A percentile compares a stretch with the other conserved stretches of the same genome.
Evolutionary conservation across 2,888 invertebrate species (phyloP).

Genomic region (Apamea epomidion): DNA sequence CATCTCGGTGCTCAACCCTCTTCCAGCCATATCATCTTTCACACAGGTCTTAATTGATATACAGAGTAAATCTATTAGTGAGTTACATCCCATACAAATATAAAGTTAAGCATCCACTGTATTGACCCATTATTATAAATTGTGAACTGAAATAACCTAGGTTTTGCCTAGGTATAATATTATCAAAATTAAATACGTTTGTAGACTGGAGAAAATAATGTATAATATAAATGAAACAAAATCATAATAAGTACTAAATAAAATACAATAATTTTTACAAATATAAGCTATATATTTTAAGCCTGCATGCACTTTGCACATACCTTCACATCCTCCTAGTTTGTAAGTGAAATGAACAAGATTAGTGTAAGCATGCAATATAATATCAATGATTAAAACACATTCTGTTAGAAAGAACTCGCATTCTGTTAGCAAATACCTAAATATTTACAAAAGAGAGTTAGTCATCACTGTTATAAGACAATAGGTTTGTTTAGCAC

Average conservation of each 20-base stretch:
- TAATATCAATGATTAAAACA: slow-evolving; percentile 56
- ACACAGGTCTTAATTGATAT: too few species aligned
- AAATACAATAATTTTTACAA: slow-evolving; percentile 31
- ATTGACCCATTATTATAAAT: slow-evolving; percentile 21
- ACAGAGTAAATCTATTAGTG: slow-evolving; percentile 46
- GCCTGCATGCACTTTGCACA: slow-evolving; percentile 61
- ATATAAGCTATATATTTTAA: slow-evolving; percentile 45
- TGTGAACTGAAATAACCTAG: slow-evolving; percentile 3
- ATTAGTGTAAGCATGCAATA: slow-evolving; percentile 73
- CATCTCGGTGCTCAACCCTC: too few species aligned
- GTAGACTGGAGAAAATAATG: too few species aligned
- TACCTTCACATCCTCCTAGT: slow-evolving; percentile 65
- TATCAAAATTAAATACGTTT: slow-evolving; percentile 22
- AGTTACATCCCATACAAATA: slow-evolving; percentile 36
- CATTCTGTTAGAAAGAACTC: slow-evolving; percentile 11
- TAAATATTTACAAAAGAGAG: slow-evolving; percentile 58
- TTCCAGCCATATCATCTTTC: too few species aligned
- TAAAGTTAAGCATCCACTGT: slow-evolving; percentile 37
- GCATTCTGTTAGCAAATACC: slow-evolving; percentile 56
- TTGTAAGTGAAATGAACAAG: slow-evolving; percentile 63
- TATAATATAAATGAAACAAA: slow-evolving; percentile 18
- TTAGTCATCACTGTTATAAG: slow-evolving; percentile 69
- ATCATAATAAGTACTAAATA: slow-evolving; percentile 16
- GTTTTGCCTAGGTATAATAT: slow-evolving; percentile 18
- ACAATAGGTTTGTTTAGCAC: slow-evolving; percentile 65